A percentile compares a stretch with the other conserved stretches of the same genome.
Evolutionary conservation across 1,140 invertebrate species (phyloP).

Genomic region (Ceratoteleas bidentatus): DNA sequence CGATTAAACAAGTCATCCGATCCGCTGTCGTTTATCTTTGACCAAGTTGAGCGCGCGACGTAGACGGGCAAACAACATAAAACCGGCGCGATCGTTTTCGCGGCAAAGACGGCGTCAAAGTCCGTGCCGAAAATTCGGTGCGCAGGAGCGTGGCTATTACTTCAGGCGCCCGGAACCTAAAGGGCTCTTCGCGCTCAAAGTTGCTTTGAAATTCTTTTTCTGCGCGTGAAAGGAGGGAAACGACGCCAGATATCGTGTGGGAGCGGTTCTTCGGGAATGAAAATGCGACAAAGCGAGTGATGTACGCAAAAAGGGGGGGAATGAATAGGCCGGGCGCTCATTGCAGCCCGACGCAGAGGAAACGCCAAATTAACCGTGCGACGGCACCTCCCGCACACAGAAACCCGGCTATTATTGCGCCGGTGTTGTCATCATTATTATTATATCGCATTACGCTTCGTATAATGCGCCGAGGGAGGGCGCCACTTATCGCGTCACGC

Average conservation of each 20-base stretch:
- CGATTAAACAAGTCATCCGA: neutral
- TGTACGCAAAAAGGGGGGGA: conserved; percentile 61
- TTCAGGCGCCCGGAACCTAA: neutral
- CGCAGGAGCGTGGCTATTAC: neutral
- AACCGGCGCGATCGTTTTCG: too few species aligned
- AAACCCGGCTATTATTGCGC: conserved; percentile 56
- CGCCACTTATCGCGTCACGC: conserved; percentile 53
- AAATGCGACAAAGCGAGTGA: conserved; percentile 62
- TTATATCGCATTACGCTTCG: conserved; percentile 53
- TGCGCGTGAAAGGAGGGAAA: conserved; percentile 28
- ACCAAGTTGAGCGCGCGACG: too few species aligned
- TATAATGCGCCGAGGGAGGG: conserved; percentile 39
- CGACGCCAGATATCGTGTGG: conserved; percentile 32
- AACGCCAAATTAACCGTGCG: conserved; percentile 65
- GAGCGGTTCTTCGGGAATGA: conserved; percentile 42
- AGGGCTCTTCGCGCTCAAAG: neutral
- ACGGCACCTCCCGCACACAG: conserved; percentile 50
- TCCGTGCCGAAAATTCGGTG: neutral
- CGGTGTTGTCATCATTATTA: conserved; percentile 54
- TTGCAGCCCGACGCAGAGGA: conserved; percentile 62
- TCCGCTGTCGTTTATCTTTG: neutral
- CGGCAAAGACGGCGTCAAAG: neutral
- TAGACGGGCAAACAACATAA: too few species aligned
- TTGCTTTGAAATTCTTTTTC: conserved; percentile 36
- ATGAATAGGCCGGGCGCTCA: conserved; percentile 59